Base-by-base conservation (phyloP, 1,140 invertebrate species). In the Bombus turneri region DNA sequence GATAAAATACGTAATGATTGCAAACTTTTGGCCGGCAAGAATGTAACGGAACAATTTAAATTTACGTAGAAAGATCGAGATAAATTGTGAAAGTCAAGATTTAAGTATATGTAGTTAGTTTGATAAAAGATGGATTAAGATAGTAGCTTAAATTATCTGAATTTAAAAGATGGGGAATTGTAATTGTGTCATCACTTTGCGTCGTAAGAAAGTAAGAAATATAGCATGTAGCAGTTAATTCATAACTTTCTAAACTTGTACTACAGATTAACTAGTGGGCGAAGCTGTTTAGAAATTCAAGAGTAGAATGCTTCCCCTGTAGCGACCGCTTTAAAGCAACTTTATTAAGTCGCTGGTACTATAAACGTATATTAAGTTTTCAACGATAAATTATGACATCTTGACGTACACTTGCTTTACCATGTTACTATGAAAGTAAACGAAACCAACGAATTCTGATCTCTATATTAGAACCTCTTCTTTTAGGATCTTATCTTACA, bases 221-320 rank as follows among this genome's bases (percentile, higher is more conserved):
- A 57, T 37, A 77, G n/a, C 64, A 34, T 83, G 73, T 83, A 12
- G 74, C 37, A 31, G 47, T 78, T 78, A 78, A 78, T 83, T 68
- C 78, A 78, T 64, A 31, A 83, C 64, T 69, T 83, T 83, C 74
- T 47, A 78, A 78, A 83, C 34, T 83, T 78, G 75, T 59, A 31
- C 31, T 22, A 15, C n/a, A 10, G 41, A 83, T 83, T 83, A 83
- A 76, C 64, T 43, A 22, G 47, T 41, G 13, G 53, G 15, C 34
- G 41, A 43, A 78, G n/a, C 62, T 83, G 62, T 69, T 77, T 43
- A 57, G 74, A 83, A 68, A 83, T 77, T 37, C 74, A 53, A 59
- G n/a, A 68, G 74, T 53, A 71, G 75, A 69, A 78, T 47, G 37
- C 43, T 69, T 10, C 64, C 1, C 39, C 64, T 10, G 22, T 8